A percentile compares a stretch with the other conserved stretches of the same genome.
Conservation (phyloP, 1,140 invertebrate species). For the Bombus confusus region DNA sequence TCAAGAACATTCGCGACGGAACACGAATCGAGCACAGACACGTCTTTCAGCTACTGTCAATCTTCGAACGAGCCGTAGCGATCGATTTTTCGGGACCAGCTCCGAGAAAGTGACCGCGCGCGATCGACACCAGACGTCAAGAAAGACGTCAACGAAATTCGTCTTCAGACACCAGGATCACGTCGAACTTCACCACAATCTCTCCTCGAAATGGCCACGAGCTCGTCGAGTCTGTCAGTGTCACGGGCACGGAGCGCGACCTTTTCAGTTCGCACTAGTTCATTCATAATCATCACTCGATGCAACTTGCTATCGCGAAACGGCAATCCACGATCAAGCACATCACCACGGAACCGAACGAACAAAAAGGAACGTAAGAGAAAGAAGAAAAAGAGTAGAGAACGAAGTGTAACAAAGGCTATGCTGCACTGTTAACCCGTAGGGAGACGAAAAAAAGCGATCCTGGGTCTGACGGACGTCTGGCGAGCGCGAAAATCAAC, state of each 20-base stretch:
- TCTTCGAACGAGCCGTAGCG: slow-evolving; percentile 17
- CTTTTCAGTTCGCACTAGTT: slow-evolving; percentile 5
- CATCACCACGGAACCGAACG: not conserved
- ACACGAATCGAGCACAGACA: slow-evolving; percentile 32
- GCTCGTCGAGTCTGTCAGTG: not conserved
- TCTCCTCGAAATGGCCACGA: slow-evolving; percentile 2
- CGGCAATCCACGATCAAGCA: not conserved
- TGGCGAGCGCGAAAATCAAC: not conserved
- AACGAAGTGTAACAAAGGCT: not conserved
- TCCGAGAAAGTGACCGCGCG: not conserved
- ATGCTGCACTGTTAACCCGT: slow-evolving; percentile 17
- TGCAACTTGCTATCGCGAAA: not conserved
- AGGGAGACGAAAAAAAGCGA: not conserved
- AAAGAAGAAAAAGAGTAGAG: not conserved
- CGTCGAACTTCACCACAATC: slow-evolving; percentile 10
- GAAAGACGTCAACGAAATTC: not conserved
- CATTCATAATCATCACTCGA: slow-evolving; percentile 25
- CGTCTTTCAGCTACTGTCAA: not conserved
- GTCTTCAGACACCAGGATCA: not conserved
- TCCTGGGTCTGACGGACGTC: not conserved
- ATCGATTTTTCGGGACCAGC: not conserved
- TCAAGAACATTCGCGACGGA: slow-evolving; percentile 19
- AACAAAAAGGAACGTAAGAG: not conserved
- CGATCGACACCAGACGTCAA: not conserved
- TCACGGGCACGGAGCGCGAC: slow-evolving; percentile 3